A percentile compares a stretch with the other conserved stretches of the same genome.
phyloP scores from a whole-genome alignment of 2,888 invertebrate species.

The Polymixis lichenea region DNA sequence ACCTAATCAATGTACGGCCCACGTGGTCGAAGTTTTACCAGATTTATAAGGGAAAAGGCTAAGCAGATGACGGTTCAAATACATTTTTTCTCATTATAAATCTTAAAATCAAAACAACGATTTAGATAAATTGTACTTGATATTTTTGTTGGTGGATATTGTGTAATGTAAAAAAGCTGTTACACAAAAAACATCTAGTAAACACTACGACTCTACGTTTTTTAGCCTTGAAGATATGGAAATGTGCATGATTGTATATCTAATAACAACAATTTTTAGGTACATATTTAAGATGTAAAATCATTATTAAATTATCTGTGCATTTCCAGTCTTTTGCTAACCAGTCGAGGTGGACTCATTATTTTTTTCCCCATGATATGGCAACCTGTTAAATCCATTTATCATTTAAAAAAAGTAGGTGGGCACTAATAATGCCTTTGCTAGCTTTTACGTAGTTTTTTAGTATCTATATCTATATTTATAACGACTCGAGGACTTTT shows the following conservation, averaged over 20 bases:
- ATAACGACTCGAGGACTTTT: not conserved
- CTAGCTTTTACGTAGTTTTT: constrained; percentile 1
- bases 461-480: not conserved
- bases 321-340: not conserved
- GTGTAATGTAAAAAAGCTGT: not conserved
- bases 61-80: too few relatives aligned
- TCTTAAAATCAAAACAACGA: not conserved
- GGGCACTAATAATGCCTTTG: too few relatives aligned
- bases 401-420: not conserved
- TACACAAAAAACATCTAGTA: not conserved
- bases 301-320: not conserved
- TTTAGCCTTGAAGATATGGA: constrained; percentile 39
- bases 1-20: too few relatives aligned
- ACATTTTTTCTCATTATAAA: not conserved
- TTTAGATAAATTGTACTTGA: too few relatives aligned
- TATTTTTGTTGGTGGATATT: not conserved
- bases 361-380: not conserved
- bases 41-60: too few relatives aligned
- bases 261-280: not conserved
- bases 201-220: constrained; percentile 2
- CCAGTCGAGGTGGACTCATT: not conserved
- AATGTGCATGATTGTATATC: constrained; percentile 33
- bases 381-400: not conserved
- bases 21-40: too few relatives aligned
- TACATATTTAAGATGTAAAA: not conserved